Evolutionary conservation across 2,113 vertebrate species (phyloP), one percentile per base, ranked within the genome.

Genomic region (Porphyrio hochstetteri): DNA sequence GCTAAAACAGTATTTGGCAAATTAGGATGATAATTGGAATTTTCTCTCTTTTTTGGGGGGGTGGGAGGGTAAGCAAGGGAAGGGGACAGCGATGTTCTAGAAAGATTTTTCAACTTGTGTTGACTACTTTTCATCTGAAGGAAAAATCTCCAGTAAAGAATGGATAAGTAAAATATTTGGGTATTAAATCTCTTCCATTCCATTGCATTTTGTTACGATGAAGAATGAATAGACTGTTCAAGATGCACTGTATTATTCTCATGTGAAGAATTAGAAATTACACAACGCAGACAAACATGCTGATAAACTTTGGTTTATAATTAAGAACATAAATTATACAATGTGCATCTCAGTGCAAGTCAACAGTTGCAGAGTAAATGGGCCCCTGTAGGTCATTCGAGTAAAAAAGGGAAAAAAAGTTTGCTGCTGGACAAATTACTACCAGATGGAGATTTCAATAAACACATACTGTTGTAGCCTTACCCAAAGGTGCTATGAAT

Each of bases 401-500:
- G 72, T 95, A 63, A 88, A 84, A 86, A 59, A 86, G 44, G 63
- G n/a, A 27, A 72, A 86, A 90, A 90, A 88, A 90, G 69, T 89
- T 97, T 96, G 94, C 96, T 97, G 95, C 95, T 96, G 92, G 91
- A 95, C 94, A 98, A 93, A 98, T 97, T 85, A 89, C 87, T 97
- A 92, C 96, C 98, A 98, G 97, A 96, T 98, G 98, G 96, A 88
- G 95, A 95, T 97, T 97, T 97, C 97, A 96, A 92, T 98, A 97
- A 98, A 97, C 96, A 95, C 94, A 44, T 82, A n/a, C 84, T 93
- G 75, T 69, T 95, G 93, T 38, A 91, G 95, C 57, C 93, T 96
- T 92, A 80, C 93, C 94, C 53, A 48, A 92, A 96, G 97, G 97
- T 97, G 96, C 97, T 88, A 23, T 70, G 97, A 94, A 79, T 97